Base-by-base conservation (phyloP, 1,140 invertebrate genomes). In the Trichogramma pretiosum region DNA sequence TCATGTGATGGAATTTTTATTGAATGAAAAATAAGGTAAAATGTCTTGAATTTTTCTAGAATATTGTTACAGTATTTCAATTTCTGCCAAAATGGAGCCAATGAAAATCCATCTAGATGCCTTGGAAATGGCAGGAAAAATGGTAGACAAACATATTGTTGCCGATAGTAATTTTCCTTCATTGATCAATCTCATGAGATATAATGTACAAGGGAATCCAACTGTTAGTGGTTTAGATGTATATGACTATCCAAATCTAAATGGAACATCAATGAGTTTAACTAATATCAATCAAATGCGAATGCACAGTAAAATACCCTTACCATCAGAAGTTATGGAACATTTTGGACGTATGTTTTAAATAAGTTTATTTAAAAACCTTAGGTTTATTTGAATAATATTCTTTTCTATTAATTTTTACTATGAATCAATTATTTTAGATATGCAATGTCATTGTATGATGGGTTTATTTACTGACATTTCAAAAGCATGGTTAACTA, bases 391-490 rank as follows among this genome's bases (percentile, higher is more conserved):
- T n/a, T n/a, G n/a, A n/a, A n/a, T 21, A 22, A 17, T 10, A 4
- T 37, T 19, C 16, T 4, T 16, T 32, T 1, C n/a, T 9, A 46
- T 21, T 23, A 11, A 39, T 44, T 46, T 24, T 28, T 39, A 33
- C 21, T 30, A 43, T 40, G 26, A 3, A 50, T 33, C 8, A n/a
- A 22, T 28, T 5, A 28, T 28, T 40, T 26, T 60, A 91, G 87
- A 89, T 76, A 85, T 93, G 75, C 90, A 94, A 70, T 92, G 86
- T 57, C 89, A 94, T 63, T 95, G 89, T 64, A 82, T 89, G 71
- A 96, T 97, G 88, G 95, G 95, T 5, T 68, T 98, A 5, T 96
- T 98, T 74, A 86, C 93, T 46, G 92, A 95, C 65, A 95, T 99
- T 55, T 85, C 84, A 21, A 77, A 95, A 63, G 94, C 94, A 0